Conservation (phyloP, 2,113 vertebrate species). For the Oceanites oceanicus region DNA sequence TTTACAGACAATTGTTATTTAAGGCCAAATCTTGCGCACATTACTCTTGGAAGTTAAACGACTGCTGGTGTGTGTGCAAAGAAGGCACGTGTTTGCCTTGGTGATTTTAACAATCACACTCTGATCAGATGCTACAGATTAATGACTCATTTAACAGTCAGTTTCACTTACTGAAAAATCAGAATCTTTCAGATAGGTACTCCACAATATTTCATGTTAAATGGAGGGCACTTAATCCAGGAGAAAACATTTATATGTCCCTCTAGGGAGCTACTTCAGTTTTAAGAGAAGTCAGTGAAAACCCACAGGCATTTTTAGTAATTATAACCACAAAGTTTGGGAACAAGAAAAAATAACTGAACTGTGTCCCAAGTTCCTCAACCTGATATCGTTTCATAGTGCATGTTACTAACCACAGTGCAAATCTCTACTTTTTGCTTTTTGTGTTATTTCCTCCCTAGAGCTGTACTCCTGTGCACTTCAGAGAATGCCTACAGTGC, state of each 20-base stretch:
- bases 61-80: neutral
- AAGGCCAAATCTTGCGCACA: neutral
- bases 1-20: neutral
- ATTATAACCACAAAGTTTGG: slow-evolving; percentile 23
- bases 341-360: slow-evolving; percentile 7
- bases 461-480: neutral
- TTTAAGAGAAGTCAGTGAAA: slow-evolving; percentile 37
- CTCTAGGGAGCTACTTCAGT: neutral
- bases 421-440: neutral
- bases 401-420: slow-evolving; percentile 6
- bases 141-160: neutral
- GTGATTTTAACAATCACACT: neutral
- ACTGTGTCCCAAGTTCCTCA: slow-evolving; percentile 19
- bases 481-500: neutral
- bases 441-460: neutral
- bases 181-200: neutral
- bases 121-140: neutral
- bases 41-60: neutral
- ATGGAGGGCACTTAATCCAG: neutral
- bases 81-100: neutral
- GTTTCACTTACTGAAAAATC: neutral
- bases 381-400: neutral
- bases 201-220: neutral
- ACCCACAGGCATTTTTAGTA: slow-evolving; percentile 26
- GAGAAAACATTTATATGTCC: neutral